Percentiles rank a stretch among this genome's conserved stretches.
Conservation (phyloP, 1,140 invertebrate species). For the Caerostris extrusa region DNA sequence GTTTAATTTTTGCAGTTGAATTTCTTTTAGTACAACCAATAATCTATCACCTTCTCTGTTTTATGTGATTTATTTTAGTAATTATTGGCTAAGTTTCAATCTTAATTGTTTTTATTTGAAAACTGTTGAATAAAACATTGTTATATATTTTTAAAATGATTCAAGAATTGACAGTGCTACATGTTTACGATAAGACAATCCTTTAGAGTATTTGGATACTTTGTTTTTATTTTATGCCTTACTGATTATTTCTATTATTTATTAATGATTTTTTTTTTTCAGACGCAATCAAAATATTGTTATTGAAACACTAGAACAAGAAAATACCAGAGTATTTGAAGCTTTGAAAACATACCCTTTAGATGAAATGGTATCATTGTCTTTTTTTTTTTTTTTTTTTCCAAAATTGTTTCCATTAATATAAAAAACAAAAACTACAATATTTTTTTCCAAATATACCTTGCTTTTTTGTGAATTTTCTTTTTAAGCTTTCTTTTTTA, state of each 20-base stretch:
- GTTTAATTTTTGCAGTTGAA: no score
- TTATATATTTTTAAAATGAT: background rate
- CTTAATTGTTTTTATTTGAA: no score
- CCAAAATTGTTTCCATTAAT: no score
- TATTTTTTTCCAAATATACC: no score
- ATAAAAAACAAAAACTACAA: no score
- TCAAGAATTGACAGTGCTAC: background rate
- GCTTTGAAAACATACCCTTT: constrained; percentile 33
- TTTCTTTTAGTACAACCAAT: no score
- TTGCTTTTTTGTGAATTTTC: no score
- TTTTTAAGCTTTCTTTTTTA: no score
- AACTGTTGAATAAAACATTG: no score
- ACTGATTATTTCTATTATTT: background rate
- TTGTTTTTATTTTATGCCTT: background rate
- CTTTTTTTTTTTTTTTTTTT: background rate
- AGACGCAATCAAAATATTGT: constrained; percentile 67
- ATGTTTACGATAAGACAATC: background rate
- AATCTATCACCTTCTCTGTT: no score
- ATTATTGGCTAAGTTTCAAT: no score
- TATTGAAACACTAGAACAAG: constrained; percentile 72
- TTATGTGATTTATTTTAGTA: no score
- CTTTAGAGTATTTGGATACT: background rate
- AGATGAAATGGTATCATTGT: constrained; percentile 59
- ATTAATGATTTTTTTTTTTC: background rate
- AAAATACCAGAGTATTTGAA: constrained; percentile 47